These are phyloP conservation scores for Acrocera orbiculus DNA, from an alignment of 2,888 invertebrate species.

Conservation along the genomic window DNA sequence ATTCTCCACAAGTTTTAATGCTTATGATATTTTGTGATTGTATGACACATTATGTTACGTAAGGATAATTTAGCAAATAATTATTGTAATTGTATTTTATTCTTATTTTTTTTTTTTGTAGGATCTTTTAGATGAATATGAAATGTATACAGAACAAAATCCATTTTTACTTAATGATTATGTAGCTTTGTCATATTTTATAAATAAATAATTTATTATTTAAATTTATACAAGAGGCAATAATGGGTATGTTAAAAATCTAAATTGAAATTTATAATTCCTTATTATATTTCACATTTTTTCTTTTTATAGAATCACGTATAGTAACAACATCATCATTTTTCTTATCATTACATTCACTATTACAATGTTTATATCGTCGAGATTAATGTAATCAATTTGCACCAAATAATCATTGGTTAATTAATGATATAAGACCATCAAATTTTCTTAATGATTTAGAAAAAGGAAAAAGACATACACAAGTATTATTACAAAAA, in stretches of 20 bases:
- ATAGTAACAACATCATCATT: constrained; percentile 56
- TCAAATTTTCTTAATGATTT: constrained; percentile 77
- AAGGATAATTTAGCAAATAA: constrained; percentile 30
- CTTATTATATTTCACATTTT: neutral
- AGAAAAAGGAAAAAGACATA: constrained; percentile 74
- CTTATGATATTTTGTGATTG: constrained; percentile 85
- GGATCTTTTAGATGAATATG: constrained; percentile 95
- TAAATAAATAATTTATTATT: constrained; percentile 93
- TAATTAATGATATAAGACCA: constrained; percentile 70
- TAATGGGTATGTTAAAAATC: neutral
- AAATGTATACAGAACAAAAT: constrained; percentile 94
- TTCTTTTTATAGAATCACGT: constrained; percentile 45
- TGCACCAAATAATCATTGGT: constrained; percentile 82
- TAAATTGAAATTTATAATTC: neutral
- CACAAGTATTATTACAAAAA: constrained; percentile 57
- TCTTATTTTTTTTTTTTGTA: constrained; percentile 30
- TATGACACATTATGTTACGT: constrained; percentile 94
- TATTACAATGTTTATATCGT: constrained; percentile 79
- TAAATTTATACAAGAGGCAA: constrained; percentile 75
- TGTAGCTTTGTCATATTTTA: constrained; percentile 72
- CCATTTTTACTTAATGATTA: constrained; percentile 82
- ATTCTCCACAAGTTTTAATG: constrained; percentile 82
- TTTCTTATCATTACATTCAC: constrained; percentile 66
- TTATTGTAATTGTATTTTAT: neutral
- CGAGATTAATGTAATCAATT: constrained; percentile 78